Percentiles rank a stretch among this genome's conserved stretches.
These are phyloP conservation scores for Drymonia ruficornis DNA, from an alignment of 2,888 invertebrate species.

Conservation along the genomic window DNA sequence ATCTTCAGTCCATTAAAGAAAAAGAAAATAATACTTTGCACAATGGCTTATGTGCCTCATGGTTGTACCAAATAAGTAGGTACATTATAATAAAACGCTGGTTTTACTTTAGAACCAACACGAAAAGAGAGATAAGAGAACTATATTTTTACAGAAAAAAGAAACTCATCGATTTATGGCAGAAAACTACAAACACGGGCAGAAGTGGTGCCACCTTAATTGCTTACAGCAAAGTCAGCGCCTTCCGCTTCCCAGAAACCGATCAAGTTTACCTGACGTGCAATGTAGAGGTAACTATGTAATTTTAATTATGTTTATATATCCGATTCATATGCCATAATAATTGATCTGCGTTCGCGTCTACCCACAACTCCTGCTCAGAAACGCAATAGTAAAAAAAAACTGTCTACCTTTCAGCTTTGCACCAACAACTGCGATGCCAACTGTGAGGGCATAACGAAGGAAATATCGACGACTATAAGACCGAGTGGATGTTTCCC, in stretches of 20 bases:
- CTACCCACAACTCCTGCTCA: too few species aligned
- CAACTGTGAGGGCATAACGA: constrained; percentile 59
- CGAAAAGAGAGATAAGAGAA: background rate
- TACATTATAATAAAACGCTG: too few species aligned
- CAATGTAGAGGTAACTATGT: constrained; percentile 87
- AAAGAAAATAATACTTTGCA: too few species aligned
- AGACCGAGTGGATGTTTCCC: constrained; percentile 60
- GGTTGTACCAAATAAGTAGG: too few species aligned
- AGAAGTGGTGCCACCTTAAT: constrained; percentile 86
- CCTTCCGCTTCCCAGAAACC: constrained; percentile 90
- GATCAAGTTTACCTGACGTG: constrained; percentile 90
- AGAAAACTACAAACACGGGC: constrained; percentile 84
- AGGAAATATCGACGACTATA: constrained; percentile 63
- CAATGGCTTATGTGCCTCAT: too few species aligned
- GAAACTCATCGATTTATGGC: constrained; percentile 87
- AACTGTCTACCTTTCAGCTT: constrained; percentile 53
- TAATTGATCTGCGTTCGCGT: too few species aligned
- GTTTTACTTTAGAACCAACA: too few species aligned
- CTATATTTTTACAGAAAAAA: constrained; percentile 76
- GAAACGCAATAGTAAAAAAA: too few species aligned
- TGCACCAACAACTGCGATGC: constrained; percentile 73
- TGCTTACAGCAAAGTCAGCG: constrained; percentile 88
- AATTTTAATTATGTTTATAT: background rate
- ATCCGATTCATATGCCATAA: too few species aligned
- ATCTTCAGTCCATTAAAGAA: too few species aligned